Percentiles rank a stretch among this genome's conserved stretches.
Evolutionary conservation across 2,797 vertebrate genomes (phyloP).

Genomic region (Sebastes steindachneri): DNA sequence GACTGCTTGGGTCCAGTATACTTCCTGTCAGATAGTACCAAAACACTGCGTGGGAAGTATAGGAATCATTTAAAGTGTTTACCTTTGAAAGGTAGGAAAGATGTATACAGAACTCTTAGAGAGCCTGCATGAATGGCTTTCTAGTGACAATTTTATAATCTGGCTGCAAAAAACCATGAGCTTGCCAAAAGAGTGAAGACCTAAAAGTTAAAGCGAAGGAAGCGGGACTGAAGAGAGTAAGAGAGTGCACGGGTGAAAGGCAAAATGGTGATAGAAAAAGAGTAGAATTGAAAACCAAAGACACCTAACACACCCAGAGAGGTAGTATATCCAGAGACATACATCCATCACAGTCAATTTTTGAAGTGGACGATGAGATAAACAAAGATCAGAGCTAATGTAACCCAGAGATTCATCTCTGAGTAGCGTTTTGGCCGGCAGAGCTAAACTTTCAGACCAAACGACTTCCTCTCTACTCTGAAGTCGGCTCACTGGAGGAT

Average conservation of each 20-base stretch:
- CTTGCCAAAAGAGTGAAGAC: background rate
- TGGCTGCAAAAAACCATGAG: background rate
- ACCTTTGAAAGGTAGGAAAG: slow-evolving; percentile 9
- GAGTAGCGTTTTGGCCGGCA: slow-evolving; percentile 37
- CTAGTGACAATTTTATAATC: background rate
- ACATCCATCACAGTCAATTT: slow-evolving; percentile 39
- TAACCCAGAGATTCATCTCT: slow-evolving; percentile 49
- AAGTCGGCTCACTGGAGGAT: slow-evolving; percentile 19
- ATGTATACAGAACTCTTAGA: slow-evolving; percentile 19
- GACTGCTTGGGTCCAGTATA: slow-evolving; percentile 3
- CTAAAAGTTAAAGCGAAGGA: background rate
- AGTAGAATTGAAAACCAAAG: background rate
- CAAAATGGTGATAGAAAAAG: slow-evolving; percentile 3
- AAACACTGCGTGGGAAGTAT: slow-evolving; percentile 21
- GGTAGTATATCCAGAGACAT: slow-evolving; percentile 25
- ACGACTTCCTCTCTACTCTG: slow-evolving; percentile 33
- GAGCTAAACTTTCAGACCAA: slow-evolving; percentile 38
- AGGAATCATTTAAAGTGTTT: slow-evolving; percentile 35
- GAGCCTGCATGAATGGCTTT: slow-evolving; percentile 19
- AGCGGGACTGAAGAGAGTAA: background rate
- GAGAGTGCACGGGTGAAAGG: background rate
- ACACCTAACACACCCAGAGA: slow-evolving; percentile 8
- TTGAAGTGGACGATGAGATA: slow-evolving; percentile 42
- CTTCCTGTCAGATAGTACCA: slow-evolving; percentile 6
- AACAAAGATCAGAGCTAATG: slow-evolving; percentile 62